Evolutionary conservation across 2,888 invertebrate genomes (phyloP), one percentile per base, ranked within the genome.

Genomic region (Drosophila neotestacea): DNA sequence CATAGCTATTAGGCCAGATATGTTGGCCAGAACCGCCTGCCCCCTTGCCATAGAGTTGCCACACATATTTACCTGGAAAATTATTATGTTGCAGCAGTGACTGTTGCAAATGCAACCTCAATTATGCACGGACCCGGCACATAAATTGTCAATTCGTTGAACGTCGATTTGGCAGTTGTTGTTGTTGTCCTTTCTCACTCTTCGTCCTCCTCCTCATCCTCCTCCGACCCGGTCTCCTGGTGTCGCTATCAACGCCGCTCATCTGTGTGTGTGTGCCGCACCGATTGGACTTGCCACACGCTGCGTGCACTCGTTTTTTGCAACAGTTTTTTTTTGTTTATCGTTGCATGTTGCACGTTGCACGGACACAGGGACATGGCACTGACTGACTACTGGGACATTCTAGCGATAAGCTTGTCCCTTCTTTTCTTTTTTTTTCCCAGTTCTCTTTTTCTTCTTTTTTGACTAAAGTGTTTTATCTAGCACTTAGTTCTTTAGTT

Each of bases 111-210:
- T 75, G 75, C 67, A 36, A 67, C 81, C 72, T 68, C 87, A 83
- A 87, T 87, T 90, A 89, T 88, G 71, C 78, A 87, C 78, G 87
- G 64, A 58, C 51, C 50, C 51, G 77, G 81, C 74, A 80, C 89
- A 90, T 87, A 87, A 87, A 87, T 90, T 87, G 73, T 79, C 79
- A 90, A 87, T 87, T 89, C 70, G 81, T 79, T 73, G 65, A 62
- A 80, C 71, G 61, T 72, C 63, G 52, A 32, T 32, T 27, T 38
- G n/a, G 52, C 27, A 44, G 59, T 44, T 38, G 73, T 55, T 59
- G 42, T 50, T 11, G 62, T 56, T 41, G 32, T 51, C 46, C 50
- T 62, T 11, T 44, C 28, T 46, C 48, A 48, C 63, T 44, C 34
- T 2, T 9, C 6, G 11, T 39, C 13, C n/a, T 13, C 36, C 47